Base-by-base conservation (phyloP, 2,888 invertebrate genomes). In the Marronus borbonicus region DNA sequence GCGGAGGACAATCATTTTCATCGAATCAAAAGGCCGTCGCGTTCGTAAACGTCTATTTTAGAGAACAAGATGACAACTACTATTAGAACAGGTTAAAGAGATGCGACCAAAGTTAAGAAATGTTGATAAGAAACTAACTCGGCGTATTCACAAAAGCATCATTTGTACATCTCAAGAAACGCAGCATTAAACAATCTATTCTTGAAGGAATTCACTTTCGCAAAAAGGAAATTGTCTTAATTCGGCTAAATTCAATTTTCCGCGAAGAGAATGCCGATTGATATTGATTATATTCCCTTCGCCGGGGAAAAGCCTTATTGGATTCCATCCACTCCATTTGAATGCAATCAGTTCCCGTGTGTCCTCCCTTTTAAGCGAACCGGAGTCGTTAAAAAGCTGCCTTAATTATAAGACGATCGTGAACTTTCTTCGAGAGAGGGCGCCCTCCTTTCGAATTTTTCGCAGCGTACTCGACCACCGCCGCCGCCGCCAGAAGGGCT, bases 381-480 rank as follows among this genome's bases (percentile, higher is more conserved):
- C 24, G 31, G 62, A 31, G 49, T 68, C 68, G 68, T 49, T 68
- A 44, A 68, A 49, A 68, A 50, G 68, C 49, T 68, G 1, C 49
- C 50, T 49, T 68, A 44, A 68, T 68, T 68, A 68, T 50, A 68
- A 68, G 50, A 68, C 68, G 68, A 68, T 68, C 68, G 68, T 17
- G 24, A 68, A 68, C 68, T 68, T 68, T 68, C 68, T n/a, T 62
- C 62, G 28, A 31, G 28, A 31, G 14, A 8, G 14, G 49, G 49
- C 44, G 10, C 28, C 28, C 50, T 49, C 5, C 62, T 5, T 62
- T 62, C 28, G 62, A n/a, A 44, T 17, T 17, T 17, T 17, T 2
- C 5, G 50, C 12, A 68, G 28, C 50, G 28, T 8, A 10, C 55
- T 5, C 49, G 68, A 68, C 50, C 68, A 14, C 49, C 50, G 68